Evolutionary conservation across 2,797 vertebrate species (phyloP).

Genomic region (Valencia hispanica): DNA sequence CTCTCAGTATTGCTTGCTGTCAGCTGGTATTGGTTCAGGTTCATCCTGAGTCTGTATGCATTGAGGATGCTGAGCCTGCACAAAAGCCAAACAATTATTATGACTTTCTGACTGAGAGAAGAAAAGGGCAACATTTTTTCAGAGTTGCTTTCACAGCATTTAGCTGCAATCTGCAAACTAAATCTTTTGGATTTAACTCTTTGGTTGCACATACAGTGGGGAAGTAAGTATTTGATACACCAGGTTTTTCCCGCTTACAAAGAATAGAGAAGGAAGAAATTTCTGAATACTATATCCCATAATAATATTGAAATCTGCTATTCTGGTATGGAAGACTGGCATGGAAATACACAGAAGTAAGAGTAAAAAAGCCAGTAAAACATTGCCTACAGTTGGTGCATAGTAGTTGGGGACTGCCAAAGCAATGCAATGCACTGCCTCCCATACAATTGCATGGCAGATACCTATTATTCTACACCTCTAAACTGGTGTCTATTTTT

Average conservation of each 20-base stretch:
- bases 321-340: too few relatives aligned
- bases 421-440: too few relatives aligned
- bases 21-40: slow-evolving; percentile 24
- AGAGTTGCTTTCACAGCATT: slow-evolving; percentile 4
- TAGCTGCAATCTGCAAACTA: neutral
- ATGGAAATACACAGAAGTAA: too few relatives aligned
- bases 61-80: slow-evolving; percentile 31
- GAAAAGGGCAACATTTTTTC: neutral
- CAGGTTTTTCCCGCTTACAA: neutral
- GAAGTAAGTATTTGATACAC: neutral
- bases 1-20: slow-evolving; percentile 45
- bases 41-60: slow-evolving; percentile 10
- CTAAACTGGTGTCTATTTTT: too few relatives aligned
- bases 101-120: slow-evolving; percentile 14
- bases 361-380: too few relatives aligned
- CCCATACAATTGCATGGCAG: too few relatives aligned
- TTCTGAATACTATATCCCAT: too few relatives aligned
- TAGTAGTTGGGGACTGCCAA: too few relatives aligned
- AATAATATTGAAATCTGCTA: too few relatives aligned
- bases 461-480: too few relatives aligned
- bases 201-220: neutral
- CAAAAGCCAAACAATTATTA: neutral
- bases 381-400: too few relatives aligned
- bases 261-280: too few relatives aligned
- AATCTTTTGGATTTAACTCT: neutral